phyloP scores from a whole-genome alignment of 1,140 invertebrate genomes.

The Drosophila pruinosa region DNA sequence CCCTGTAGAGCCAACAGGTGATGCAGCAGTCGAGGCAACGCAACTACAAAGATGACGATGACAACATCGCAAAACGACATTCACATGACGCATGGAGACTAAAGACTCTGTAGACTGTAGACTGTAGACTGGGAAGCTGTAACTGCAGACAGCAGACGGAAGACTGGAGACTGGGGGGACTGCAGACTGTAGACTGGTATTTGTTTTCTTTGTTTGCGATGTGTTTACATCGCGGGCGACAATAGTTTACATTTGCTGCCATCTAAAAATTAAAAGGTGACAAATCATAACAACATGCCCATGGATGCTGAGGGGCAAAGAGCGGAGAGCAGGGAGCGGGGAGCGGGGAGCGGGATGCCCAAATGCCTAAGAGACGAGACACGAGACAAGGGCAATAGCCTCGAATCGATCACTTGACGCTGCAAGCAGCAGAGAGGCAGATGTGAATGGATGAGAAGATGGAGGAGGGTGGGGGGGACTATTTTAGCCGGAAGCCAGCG shows the following conservation, averaged over 20 bases:
- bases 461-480: not conserved
- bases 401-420: constrained; percentile 15
- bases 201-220: constrained; percentile 60
- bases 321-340: not conserved
- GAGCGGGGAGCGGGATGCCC: not conserved
- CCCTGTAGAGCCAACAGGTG: constrained; percentile 23
- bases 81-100: constrained; percentile 43
- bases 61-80: not conserved
- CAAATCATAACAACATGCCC: constrained; percentile 67
- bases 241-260: constrained; percentile 74
- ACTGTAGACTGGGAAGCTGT: too few relatives aligned
- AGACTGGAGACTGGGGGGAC: constrained; percentile 8
- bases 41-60: constrained; percentile 14
- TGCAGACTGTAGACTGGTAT: constrained; percentile 40
- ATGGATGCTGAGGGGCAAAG: not conserved
- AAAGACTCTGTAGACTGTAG: not conserved
- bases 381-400: constrained; percentile 24
- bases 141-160: not conserved
- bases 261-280: constrained; percentile 75
- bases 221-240: constrained; percentile 68
- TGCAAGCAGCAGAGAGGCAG: not conserved
- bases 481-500: constrained; percentile 10
- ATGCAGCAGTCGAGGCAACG: constrained; percentile 27
- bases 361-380: constrained; percentile 1
- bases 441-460: too few relatives aligned